Evolutionary conservation across 2,888 invertebrate species (phyloP).

Genomic region (Crossocerus cetratus): DNA sequence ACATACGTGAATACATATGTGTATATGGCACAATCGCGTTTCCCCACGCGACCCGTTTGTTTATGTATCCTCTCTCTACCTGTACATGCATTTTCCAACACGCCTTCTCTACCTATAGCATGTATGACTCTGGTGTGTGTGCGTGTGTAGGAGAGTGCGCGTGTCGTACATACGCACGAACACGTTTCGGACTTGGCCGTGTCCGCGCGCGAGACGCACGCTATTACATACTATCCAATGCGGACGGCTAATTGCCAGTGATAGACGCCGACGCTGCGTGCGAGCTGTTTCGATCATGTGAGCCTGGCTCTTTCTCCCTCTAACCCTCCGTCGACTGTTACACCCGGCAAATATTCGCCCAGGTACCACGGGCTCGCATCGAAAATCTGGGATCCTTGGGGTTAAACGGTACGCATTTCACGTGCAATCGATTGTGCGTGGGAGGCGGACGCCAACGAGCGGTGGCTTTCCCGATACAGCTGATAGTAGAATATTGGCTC

Average conservation of each 20-base stretch:
- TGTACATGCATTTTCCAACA: background rate
- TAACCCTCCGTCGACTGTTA: background rate
- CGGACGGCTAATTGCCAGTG: background rate
- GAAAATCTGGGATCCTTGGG: constrained; percentile 22
- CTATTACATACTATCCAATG: background rate
- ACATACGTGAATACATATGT: background rate
- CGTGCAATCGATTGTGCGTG: constrained; percentile 38
- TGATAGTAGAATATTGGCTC: constrained; percentile 3
- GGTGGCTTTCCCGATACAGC: constrained; percentile 6
- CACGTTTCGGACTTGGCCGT: constrained; percentile 14
- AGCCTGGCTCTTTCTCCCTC: background rate
- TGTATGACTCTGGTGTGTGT: background rate
- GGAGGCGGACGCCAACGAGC: constrained; percentile 4
- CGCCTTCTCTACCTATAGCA: no score
- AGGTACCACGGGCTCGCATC: background rate
- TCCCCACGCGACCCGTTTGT: constrained; percentile 17
- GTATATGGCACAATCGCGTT: background rate
- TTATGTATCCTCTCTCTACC: constrained; percentile 9
- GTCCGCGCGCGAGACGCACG: background rate
- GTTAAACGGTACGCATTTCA: constrained; percentile 33
- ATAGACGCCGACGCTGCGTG: background rate
- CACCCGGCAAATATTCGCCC: background rate
- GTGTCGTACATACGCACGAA: constrained; percentile 14
- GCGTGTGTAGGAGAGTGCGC: background rate
- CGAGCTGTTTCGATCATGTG: no score